Conservation (phyloP, 2,888 invertebrate genomes). For the Pterobdella sp. region DNA sequence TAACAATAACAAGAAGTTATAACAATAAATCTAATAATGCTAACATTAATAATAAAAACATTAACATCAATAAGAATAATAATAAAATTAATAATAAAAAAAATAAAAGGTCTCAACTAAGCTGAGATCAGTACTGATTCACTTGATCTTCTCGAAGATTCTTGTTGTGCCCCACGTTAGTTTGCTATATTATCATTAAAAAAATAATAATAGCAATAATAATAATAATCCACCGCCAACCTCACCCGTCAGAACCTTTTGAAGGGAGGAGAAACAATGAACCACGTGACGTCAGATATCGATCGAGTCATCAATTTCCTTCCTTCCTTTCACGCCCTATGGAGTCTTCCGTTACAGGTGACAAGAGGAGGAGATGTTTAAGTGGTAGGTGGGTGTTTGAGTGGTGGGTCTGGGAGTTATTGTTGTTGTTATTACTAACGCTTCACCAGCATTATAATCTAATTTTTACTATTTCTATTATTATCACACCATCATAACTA, state of each 20-base stretch:
- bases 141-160: constrained; percentile 69
- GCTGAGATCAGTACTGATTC: constrained; percentile 75
- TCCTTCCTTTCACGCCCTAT: constrained; percentile 87
- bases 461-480: no score
- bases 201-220: neutral
- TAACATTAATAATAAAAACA: neutral
- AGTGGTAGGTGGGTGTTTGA: neutral
- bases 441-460: no score
- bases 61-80: neutral
- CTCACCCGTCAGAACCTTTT: neutral
- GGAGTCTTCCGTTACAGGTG: constrained; percentile 83
- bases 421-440: no score
- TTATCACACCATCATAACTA: no score
- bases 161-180: constrained; percentile 43
- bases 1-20: neutral
- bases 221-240: neutral
- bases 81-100: constrained; percentile 66
- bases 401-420: no score
- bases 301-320: constrained; percentile 91
- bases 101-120: constrained; percentile 56
- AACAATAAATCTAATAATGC: neutral
- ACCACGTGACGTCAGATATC: constrained; percentile 92
- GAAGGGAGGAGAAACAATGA: constrained; percentile 74
- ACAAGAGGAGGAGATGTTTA: neutral
- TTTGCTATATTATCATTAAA: neutral